Evolutionary conservation across 2,797 vertebrate species (phyloP).

Genomic region (Pipistrellus kuhlii): DNA sequence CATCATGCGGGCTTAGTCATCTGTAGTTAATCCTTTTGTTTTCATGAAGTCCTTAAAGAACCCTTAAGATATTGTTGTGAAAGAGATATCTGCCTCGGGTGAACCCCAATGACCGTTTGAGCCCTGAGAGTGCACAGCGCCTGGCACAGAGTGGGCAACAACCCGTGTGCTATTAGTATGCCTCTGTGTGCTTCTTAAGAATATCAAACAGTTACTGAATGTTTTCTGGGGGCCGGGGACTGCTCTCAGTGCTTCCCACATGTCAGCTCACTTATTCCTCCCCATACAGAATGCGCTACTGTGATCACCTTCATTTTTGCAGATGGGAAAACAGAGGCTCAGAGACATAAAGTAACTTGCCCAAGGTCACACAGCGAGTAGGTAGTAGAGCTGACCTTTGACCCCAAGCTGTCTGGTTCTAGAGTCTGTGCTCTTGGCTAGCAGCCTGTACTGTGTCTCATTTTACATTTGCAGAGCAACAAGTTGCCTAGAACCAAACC

Average conservation of each 20-base stretch:
- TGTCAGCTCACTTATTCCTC: neutral
- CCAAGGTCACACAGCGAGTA: neutral
- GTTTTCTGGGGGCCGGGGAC: neutral
- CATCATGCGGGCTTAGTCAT: constrained; percentile 39
- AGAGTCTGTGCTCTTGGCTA: neutral
- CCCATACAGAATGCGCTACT: neutral
- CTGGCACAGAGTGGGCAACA: neutral
- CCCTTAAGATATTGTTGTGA: constrained; percentile 18
- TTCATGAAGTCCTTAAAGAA: constrained; percentile 68
- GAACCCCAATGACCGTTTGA: neutral
- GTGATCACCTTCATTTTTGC: neutral
- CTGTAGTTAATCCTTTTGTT: constrained; percentile 68
- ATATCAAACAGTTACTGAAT: neutral
- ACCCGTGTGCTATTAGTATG: neutral
- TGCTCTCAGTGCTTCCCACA: neutral
- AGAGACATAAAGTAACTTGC: neutral
- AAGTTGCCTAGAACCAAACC: neutral
- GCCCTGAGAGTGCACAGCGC: neutral
- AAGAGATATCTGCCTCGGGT: neutral
- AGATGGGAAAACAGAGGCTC: constrained; percentile 12
- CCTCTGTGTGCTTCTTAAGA: neutral
- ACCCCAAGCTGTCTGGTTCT: neutral
- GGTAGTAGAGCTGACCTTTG: neutral
- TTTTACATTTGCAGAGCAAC: neutral
- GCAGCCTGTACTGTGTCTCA: neutral